Base-by-base conservation (phyloP, 1,140 invertebrate species). In the Eurosta solidaginis region DNA sequence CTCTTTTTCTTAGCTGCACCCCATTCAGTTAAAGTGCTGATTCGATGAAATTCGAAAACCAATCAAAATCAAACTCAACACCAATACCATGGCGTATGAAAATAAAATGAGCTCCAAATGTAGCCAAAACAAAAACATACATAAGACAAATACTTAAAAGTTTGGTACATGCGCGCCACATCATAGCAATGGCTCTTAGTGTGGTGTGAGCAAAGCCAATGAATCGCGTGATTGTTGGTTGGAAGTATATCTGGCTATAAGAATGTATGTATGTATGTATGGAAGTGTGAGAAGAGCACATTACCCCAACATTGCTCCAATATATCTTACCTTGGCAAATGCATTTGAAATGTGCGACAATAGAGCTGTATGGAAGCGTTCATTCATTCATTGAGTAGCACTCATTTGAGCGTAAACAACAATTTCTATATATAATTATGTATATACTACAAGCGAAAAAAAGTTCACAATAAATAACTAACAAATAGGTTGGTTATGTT, bases 31-130 rank as follows among this genome's bases (percentile, higher is more conserved):
- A 14, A 3, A 47, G 45, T 45, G 68, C 73, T 79, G 79, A 76
- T 79, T 79, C 52, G 79, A 78, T 52, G 76, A 75, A 29, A 49
- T 78, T 79, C 77, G 79, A 79, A 79, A 79, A 78, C 79, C 79
- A 79, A 79, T 79, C 79, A 78, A 79, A 79, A 79, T 22, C 33
- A 22, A 75, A 76, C 49, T 73, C 77, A 44, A 36, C 49, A 78
- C 79, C 36, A 78, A 79, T 22, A 79, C 79, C n/a, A 79, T 10
- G 27, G 17, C 73, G 45, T 7, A 74, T 6, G 10, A 27, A 74
- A 40, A 45, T 25, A 74, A 74, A 74, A 74, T 47, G 73, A 74
- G 40, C 76, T 50, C 52, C 50, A 68, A 68, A 20, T 40, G 59
- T 17, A 5, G 54, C 27, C 0, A 33, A 59, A 63, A 22, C 59